A percentile compares a stretch with the other conserved stretches of the same genome.
phyloP scores from a whole-genome alignment of 1,140 invertebrate species.

The Drosophila kanapiae region DNA sequence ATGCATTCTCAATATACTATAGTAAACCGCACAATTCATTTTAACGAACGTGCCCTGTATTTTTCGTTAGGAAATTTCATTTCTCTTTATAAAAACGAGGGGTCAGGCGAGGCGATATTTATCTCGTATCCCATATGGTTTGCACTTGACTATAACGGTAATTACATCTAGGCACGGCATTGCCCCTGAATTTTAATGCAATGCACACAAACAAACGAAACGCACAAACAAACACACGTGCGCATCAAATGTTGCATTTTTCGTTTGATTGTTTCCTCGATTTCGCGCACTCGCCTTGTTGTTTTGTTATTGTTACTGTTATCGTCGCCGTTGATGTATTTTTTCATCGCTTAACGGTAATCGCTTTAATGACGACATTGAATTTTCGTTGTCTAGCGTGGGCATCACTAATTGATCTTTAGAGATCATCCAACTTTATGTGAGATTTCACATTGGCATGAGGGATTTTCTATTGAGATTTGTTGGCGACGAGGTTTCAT shows the following conservation, averaged over 20 bases:
- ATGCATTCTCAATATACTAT: neutral
- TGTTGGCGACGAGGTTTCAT: neutral
- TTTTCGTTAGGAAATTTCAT: slow-evolving; percentile 56
- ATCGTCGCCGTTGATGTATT: slow-evolving; percentile 22
- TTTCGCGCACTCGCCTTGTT: slow-evolving; percentile 22
- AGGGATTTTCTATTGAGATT: slow-evolving; percentile 18
- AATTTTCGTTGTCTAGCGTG: slow-evolving; percentile 47
- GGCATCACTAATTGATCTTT: slow-evolving; percentile 41
- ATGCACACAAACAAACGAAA: slow-evolving; percentile 29
- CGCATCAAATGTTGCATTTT: slow-evolving; percentile 50
- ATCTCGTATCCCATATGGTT: slow-evolving; percentile 64
- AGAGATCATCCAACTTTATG: slow-evolving; percentile 33
- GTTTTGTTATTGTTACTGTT: slow-evolving; percentile 49
- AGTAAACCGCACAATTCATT: neutral
- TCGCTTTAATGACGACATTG: slow-evolving; percentile 68
- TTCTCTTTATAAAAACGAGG: slow-evolving; percentile 67
- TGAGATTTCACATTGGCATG: slow-evolving; percentile 16
- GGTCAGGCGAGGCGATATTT: slow-evolving; percentile 67
- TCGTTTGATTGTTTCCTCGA: slow-evolving; percentile 54
- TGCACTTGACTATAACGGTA: slow-evolving; percentile 81
- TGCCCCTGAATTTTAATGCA: slow-evolving; percentile 73
- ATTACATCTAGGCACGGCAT: slow-evolving; percentile 78
- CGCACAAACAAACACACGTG: slow-evolving; percentile 8
- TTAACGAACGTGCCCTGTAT: neutral
- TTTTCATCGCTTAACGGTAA: slow-evolving; percentile 61